Evolutionary conservation across 2,113 vertebrate species (phyloP).

Genomic region (Colaptes auratus): DNA sequence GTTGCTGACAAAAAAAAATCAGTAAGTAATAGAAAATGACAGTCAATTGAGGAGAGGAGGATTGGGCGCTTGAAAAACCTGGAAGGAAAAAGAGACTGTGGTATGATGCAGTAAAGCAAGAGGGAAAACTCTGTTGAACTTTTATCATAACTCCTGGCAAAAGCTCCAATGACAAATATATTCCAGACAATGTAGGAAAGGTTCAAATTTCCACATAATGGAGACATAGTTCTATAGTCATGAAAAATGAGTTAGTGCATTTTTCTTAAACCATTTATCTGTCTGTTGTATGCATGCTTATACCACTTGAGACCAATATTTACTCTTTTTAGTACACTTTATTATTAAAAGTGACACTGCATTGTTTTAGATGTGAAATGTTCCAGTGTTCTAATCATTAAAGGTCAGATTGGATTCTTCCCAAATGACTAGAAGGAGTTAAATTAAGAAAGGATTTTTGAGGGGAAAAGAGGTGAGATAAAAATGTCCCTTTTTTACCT

Average conservation of each 20-base stretch:
- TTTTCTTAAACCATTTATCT: neutral
- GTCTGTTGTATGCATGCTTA: neutral
- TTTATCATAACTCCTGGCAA: conserved; percentile 24
- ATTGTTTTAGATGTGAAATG: neutral
- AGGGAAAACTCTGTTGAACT: neutral
- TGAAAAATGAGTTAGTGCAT: neutral
- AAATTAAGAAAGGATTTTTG: neutral
- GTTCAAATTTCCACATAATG: conserved; percentile 32
- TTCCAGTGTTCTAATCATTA: neutral
- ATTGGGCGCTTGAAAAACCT: neutral
- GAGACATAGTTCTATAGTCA: neutral
- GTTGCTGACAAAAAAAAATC: neutral
- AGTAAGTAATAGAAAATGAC: neutral
- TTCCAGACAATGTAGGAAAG: conserved; percentile 49
- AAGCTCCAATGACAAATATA: conserved; percentile 13
- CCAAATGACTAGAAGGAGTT: neutral
- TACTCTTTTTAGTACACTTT: neutral
- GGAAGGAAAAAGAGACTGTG: neutral
- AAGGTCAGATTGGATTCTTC: neutral
- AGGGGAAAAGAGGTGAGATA: neutral
- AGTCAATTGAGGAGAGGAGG: neutral
- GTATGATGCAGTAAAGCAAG: neutral
- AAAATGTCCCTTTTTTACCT: neutral
- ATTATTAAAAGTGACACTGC: neutral
- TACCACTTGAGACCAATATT: neutral